Conservation (phyloP, 1,140 invertebrate species). For the Ruditapes philippinarum region DNA sequence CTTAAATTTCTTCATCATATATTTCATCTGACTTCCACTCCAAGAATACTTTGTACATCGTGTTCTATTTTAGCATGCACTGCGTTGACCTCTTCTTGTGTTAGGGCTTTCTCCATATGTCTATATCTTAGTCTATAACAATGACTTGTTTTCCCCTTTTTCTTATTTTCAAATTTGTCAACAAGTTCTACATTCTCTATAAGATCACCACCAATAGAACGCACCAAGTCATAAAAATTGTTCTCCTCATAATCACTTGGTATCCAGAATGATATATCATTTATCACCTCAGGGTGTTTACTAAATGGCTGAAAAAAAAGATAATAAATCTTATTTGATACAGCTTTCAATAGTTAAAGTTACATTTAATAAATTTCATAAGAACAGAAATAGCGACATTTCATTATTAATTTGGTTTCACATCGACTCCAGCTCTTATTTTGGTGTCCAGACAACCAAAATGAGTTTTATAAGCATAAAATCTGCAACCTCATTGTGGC, state of each 20-base stretch:
- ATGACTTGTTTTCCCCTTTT: slow-evolving; percentile 93
- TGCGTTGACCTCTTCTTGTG: slow-evolving; percentile 94
- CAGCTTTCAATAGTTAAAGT: too few relatives aligned
- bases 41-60: slow-evolving; percentile 89
- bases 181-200: slow-evolving; percentile 95
- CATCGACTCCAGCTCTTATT: too few relatives aligned
- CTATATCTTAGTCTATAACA: slow-evolving; percentile 98
- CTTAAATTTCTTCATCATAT: too few relatives aligned
- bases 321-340: too few relatives aligned
- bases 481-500: too few relatives aligned
- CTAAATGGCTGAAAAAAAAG: slow-evolving; percentile 93
- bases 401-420: too few relatives aligned
- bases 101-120: slow-evolving; percentile 96
- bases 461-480: too few relatives aligned
- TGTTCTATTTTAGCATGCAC: slow-evolving; percentile 94
- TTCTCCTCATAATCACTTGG: slow-evolving; percentile 92
- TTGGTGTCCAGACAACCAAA: too few relatives aligned
- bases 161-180: slow-evolving; percentile 96
- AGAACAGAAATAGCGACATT: too few relatives aligned
- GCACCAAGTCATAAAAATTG: slow-evolving; percentile 98
- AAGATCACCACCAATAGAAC: slow-evolving; percentile 94
- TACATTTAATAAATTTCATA: too few relatives aligned
- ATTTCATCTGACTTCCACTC: slow-evolving; percentile 87
- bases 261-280: slow-evolving; percentile 99
- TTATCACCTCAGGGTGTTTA: slow-evolving; percentile 94